Evolutionary conservation across 2,888 invertebrate genomes (phyloP).

Genomic region (Andrena hattorfiana): DNA sequence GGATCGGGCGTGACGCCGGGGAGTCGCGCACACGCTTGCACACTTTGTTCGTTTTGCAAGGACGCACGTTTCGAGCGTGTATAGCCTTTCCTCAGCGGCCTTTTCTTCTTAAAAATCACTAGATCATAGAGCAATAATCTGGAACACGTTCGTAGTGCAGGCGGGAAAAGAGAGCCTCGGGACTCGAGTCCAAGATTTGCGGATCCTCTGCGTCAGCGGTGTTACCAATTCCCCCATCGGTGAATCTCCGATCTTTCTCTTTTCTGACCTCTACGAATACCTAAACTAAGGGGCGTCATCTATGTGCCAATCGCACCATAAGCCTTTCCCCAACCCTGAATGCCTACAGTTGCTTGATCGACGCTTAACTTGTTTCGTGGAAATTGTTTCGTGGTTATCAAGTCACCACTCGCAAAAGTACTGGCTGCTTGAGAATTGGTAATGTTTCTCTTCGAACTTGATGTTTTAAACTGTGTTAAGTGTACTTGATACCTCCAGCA

Average conservation of each 20-base stretch:
- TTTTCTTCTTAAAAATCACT: no score
- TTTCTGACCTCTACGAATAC: no score
- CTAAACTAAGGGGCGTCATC: no score
- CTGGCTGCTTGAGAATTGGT: slow-evolving; percentile 5
- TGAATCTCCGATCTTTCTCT: no score
- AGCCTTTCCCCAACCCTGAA: background rate
- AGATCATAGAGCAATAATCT: no score
- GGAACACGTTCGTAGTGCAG: no score
- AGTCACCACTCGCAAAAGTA: background rate
- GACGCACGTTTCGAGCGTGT: background rate
- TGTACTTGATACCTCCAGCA: background rate
- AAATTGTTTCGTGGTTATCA: background rate
- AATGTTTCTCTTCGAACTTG: slow-evolving; percentile 20
- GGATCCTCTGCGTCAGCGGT: no score
- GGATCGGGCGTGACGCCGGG: slow-evolving; percentile 46
- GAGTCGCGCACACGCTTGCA: background rate
- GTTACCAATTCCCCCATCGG: no score
- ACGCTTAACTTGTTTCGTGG: background rate
- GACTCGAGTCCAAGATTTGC: no score
- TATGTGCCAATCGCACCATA: no score
- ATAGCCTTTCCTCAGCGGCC: background rate
- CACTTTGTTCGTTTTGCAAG: background rate
- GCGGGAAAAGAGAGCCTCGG: no score
- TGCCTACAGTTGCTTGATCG: background rate
- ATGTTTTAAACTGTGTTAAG: slow-evolving; percentile 7